These are phyloP conservation scores for Engystomops pustulosus DNA, from an alignment of 2,113 vertebrate species.

Conservation along the genomic window DNA sequence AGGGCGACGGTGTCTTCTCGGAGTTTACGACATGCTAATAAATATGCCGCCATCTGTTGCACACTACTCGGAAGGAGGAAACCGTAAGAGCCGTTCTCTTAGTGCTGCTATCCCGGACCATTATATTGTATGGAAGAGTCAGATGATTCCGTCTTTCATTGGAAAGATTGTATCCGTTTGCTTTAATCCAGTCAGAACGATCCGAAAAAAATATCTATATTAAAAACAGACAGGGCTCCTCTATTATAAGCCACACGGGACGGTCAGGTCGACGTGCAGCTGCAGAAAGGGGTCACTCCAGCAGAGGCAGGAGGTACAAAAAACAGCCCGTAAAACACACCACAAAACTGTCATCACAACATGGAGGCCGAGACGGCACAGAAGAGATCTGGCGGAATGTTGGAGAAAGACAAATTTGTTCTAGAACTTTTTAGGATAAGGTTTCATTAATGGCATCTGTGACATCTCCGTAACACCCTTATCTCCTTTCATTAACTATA, in stretches of 20 bases:
- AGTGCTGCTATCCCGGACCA: not conserved
- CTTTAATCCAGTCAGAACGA: slow-evolving; percentile 37
- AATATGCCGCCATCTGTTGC: slow-evolving; percentile 48
- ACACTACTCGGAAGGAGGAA: slow-evolving; percentile 20
- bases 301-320: slow-evolving; percentile 6
- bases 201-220: not conserved
- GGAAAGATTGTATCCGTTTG: slow-evolving; percentile 31
- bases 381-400: not conserved
- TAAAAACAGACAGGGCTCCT: slow-evolving; percentile 25
- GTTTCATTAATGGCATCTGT: slow-evolving; percentile 31
- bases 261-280: not conserved
- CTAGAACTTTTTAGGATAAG: not conserved
- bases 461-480: slow-evolving; percentile 25
- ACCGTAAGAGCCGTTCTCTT: not conserved
- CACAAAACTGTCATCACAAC: slow-evolving; percentile 53
- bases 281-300: slow-evolving; percentile 19
- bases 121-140: not conserved
- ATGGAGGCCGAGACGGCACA: not conserved
- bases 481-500: slow-evolving; percentile 32
- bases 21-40: slow-evolving; percentile 29
- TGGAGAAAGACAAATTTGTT: not conserved
- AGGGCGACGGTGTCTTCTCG: slow-evolving; percentile 10
- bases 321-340: slow-evolving; percentile 47
- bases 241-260: slow-evolving; percentile 1
- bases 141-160: slow-evolving; percentile 5